Conservation (phyloP, 2,797 vertebrate species). For the Eulemur albifrons region DNA sequence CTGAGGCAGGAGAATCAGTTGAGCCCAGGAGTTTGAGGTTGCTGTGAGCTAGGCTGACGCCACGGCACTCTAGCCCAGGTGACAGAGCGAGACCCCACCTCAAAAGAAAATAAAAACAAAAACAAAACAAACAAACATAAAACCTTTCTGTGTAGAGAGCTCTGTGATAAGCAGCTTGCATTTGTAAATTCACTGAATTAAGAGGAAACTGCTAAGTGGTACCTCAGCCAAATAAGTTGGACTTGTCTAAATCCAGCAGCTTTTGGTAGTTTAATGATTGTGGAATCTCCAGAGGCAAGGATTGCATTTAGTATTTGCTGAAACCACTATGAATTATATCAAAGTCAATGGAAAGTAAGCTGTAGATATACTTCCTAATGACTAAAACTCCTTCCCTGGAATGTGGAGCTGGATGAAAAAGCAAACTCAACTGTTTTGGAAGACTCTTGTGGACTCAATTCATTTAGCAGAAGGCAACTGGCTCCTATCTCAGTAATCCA, state of each 20-base stretch:
- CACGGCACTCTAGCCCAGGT: too few relatives aligned
- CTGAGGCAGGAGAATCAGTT: too few relatives aligned
- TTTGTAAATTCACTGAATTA: neutral
- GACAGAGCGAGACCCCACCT: too few relatives aligned
- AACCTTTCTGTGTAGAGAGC: neutral
- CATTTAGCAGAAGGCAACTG: constrained; percentile 42
- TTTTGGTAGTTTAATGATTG: neutral
- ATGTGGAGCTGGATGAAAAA: constrained; percentile 56
- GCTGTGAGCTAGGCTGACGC: too few relatives aligned
- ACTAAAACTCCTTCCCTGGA: constrained; percentile 46
- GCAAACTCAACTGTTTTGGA: constrained; percentile 44
- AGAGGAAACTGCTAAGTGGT: neutral
- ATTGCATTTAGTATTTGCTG: neutral
- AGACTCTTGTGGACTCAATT: constrained; percentile 61
- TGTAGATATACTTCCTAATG: constrained; percentile 15
- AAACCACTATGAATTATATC: neutral
- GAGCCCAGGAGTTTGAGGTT: too few relatives aligned
- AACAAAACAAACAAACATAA: too few relatives aligned
- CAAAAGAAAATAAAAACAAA: too few relatives aligned
- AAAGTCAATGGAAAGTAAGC: neutral
- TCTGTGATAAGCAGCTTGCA: neutral
- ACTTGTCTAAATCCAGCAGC: neutral
- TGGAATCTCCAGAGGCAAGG: neutral
- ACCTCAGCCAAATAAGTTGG: neutral
- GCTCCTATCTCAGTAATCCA: constrained; percentile 46